Evolutionary conservation across 2,797 vertebrate genomes (phyloP).

Genomic region (Gallinago nigripennis): DNA sequence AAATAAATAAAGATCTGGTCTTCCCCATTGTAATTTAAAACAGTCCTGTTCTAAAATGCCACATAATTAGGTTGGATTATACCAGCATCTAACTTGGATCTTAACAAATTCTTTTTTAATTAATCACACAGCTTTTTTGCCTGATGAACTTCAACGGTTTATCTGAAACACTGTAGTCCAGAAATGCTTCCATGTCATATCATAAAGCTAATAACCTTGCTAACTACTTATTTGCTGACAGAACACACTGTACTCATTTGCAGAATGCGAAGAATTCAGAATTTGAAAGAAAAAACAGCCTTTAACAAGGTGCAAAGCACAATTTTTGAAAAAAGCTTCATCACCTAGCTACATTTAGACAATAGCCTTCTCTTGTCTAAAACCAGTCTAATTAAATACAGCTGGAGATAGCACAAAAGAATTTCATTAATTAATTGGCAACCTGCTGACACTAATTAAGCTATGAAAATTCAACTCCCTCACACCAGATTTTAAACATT

Average conservation of each 20-base stretch:
- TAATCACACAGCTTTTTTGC: not conserved
- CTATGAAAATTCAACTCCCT: conserved; percentile 72
- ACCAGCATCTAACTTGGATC: not conserved
- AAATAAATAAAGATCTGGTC: not conserved
- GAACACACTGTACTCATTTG: not conserved
- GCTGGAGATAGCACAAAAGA: conserved; percentile 69
- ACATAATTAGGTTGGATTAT: not conserved
- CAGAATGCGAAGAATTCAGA: not conserved
- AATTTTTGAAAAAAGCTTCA: conserved; percentile 11
- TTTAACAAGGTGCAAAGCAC: conserved; percentile 33
- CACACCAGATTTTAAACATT: conserved; percentile 69
- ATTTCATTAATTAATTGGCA: conserved; percentile 76
- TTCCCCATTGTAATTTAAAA: not conserved
- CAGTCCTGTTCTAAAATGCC: not conserved
- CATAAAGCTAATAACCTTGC: not conserved
- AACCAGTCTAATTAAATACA: conserved; percentile 71
- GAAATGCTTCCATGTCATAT: not conserved
- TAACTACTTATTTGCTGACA: conserved; percentile 1
- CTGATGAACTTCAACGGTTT: not conserved
- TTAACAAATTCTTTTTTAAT: conserved; percentile 19
- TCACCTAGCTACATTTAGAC: conserved; percentile 20
- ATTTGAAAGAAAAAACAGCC: not conserved
- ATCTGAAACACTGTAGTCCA: not conserved
- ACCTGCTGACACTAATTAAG: conserved; percentile 75
- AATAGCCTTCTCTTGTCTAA: conserved; percentile 25